Conservation (phyloP, 2,888 invertebrate species). For the Melinopterus prodromus region DNA sequence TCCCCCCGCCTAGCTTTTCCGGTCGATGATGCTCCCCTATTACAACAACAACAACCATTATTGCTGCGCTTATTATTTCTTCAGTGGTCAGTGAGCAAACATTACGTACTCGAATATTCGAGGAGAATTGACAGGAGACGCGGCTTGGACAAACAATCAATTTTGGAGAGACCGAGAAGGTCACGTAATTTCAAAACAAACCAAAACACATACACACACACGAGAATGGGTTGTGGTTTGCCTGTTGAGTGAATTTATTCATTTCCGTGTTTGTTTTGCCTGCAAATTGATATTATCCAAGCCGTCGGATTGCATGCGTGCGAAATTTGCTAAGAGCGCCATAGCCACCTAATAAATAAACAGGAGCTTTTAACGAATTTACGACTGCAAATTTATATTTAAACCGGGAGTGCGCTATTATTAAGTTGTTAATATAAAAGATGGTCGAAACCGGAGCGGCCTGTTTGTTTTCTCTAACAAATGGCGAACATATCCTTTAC, state of each 20-base stretch:
- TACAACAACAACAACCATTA: background rate
- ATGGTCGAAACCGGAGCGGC: background rate
- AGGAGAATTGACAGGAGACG: background rate
- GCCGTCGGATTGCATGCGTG: background rate
- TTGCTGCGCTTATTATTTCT: background rate
- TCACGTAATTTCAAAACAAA: background rate
- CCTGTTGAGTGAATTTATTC: background rate
- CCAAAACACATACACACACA: background rate
- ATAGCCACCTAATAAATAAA: slow-evolving; percentile 4
- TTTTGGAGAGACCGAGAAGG: background rate
- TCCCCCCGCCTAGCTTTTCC: background rate
- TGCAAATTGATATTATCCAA: background rate
- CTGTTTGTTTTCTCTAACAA: background rate
- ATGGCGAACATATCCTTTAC: background rate
- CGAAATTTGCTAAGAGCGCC: background rate
- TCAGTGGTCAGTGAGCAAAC: background rate
- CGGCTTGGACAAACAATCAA: background rate
- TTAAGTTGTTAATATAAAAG: background rate
- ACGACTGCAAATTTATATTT: background rate
- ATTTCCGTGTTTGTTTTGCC: background rate
- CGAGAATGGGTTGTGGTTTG: background rate
- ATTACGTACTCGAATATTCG: background rate
- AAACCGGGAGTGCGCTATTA: background rate
- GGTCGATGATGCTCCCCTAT: background rate
- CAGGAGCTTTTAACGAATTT: background rate